Evolutionary conservation across 2,888 invertebrate species (phyloP), one percentile per base, ranked within the genome.

Genomic region (Buathra laborator): DNA sequence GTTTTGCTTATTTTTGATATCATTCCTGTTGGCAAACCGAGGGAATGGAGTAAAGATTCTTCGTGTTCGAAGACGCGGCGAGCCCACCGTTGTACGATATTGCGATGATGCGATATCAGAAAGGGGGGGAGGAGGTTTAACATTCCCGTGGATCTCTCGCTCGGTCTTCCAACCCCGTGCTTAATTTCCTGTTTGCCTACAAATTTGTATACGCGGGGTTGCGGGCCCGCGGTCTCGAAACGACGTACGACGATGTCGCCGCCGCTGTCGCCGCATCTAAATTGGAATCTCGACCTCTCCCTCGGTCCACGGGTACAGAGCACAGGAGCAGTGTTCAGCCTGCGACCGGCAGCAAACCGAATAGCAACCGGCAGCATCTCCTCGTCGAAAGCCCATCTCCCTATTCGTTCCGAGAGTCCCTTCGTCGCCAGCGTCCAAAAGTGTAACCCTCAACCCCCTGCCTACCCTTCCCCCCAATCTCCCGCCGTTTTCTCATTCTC

Each of bases 111-210:
- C 76, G 80, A 76, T 85, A 85, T 72, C 81, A 82, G 37, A 37
- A 9, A 5, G 1, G 6, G 9, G 37, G 37, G 1, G 70, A 75
- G 51, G 71, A 70, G 87, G 86, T 86, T 78, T 78, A 32, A 68
- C 70, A 44, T 59, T n/a, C 16, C 66, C 37, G 37, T 16, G 32
- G 32, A 24, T 75, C 46, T 51, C 67, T 32, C 51, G 46, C 62
- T 66, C 53, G 56, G 51, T 76, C 86, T 74, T 72, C 72, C 68
- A 67, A 37, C 77, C 74, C 67, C 83, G 62, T 62, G 88, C 90
- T 90, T 90, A 90, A 90, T 90, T 90, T 90, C 91, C 90, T 88
- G 90, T 87, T 86, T 81, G 87, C 87, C 84, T 79, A 86, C 86
- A 87, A 88, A 90, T 90, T 89, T 89, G 89, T 89, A 86, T 89